These are phyloP conservation scores for Brevipalpus yothersi DNA, from an alignment of 1,140 invertebrate genomes.

Conservation along the genomic window DNA sequence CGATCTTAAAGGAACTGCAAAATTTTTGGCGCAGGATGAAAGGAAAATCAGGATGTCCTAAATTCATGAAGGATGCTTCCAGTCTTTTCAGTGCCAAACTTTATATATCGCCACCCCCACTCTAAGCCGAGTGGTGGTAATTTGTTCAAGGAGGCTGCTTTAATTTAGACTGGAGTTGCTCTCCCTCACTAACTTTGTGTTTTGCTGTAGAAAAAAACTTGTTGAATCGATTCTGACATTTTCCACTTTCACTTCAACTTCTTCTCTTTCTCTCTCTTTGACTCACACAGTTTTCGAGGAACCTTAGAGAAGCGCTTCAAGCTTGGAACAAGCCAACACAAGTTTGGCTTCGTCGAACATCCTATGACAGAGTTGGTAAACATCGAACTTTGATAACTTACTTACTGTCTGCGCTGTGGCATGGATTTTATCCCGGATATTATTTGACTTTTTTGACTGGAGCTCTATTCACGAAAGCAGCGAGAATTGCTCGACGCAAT, in stretches of 20 bases:
- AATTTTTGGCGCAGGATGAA: too few relatives aligned
- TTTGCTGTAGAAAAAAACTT: too few relatives aligned
- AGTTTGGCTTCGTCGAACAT: slow-evolving; percentile 56
- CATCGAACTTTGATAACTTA: slow-evolving; percentile 37
- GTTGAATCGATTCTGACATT: not conserved
- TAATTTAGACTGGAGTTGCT: too few relatives aligned
- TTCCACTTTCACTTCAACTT: too few relatives aligned
- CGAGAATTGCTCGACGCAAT: slow-evolving; percentile 42
- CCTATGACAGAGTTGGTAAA: slow-evolving; percentile 46
- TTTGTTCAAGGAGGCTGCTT: too few relatives aligned
- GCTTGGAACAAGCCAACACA: slow-evolving; percentile 82
- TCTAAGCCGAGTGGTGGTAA: too few relatives aligned
- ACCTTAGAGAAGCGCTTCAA: slow-evolving; percentile 49
- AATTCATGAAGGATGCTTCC: too few relatives aligned
- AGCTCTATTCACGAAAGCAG: slow-evolving; percentile 57
- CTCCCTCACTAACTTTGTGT: too few relatives aligned
- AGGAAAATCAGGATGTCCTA: too few relatives aligned
- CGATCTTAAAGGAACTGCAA: too few relatives aligned
- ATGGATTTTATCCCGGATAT: slow-evolving; percentile 91
- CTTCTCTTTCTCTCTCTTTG: not conserved
- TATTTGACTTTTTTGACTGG: slow-evolving; percentile 78
- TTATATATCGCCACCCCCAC: too few relatives aligned
- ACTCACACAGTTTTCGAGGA: slow-evolving; percentile 21
- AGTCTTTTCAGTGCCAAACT: too few relatives aligned
- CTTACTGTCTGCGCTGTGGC: slow-evolving; percentile 73